Evolutionary conservation across 2,113 vertebrate species (phyloP).

Genomic region (Austrofundulus limnaeus): DNA sequence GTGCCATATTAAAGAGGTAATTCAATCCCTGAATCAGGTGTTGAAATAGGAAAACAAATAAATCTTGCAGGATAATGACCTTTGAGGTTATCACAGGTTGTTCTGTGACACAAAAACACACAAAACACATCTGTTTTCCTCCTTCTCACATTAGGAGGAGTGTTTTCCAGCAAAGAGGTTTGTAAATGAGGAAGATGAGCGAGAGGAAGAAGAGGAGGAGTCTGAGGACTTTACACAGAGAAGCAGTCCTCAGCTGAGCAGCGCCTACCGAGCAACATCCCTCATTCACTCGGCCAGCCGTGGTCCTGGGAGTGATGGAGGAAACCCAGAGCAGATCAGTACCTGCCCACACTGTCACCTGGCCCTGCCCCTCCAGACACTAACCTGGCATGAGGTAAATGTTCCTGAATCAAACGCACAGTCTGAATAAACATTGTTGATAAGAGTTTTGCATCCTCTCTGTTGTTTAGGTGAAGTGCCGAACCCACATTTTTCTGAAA

Average conservation of each 20-base stretch:
- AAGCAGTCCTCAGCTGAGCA: background rate
- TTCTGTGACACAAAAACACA: background rate
- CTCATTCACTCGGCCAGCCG: background rate
- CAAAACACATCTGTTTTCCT: background rate
- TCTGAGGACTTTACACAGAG: background rate
- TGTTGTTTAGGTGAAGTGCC: constrained; percentile 58
- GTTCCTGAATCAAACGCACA: background rate
- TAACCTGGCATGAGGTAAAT: constrained; percentile 73
- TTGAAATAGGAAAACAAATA: no score
- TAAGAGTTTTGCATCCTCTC: background rate
- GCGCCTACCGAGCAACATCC: background rate
- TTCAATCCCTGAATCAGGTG: no score
- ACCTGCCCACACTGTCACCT: constrained; percentile 74
- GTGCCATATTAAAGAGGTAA: no score
- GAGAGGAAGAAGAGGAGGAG: background rate
- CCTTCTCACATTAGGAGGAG: constrained; percentile 25
- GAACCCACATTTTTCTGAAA: constrained; percentile 22
- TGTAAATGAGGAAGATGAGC: background rate
- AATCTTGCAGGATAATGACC: no score
- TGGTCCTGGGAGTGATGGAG: background rate
- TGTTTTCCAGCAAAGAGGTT: background rate
- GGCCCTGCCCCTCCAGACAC: constrained; percentile 63
- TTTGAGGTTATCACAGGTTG: no score
- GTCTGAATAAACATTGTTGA: background rate
- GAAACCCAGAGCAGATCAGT: constrained; percentile 52